Evolutionary conservation across 2,797 vertebrate genomes (phyloP).

Genomic region (Uromys caudimaculatus): DNA sequence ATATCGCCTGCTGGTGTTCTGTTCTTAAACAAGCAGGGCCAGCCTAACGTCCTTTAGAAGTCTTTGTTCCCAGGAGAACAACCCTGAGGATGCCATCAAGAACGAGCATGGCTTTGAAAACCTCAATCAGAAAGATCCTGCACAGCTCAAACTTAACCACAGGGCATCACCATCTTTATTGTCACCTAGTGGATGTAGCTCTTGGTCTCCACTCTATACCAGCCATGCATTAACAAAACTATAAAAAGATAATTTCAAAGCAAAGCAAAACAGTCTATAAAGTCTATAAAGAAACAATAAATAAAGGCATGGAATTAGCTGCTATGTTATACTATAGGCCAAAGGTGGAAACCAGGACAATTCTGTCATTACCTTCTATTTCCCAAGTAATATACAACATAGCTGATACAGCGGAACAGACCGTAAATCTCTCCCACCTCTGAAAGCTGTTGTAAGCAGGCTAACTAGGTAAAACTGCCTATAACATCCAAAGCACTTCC

Average conservation of each 20-base stretch:
- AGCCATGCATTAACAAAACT: conserved; percentile 22
- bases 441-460: not conserved
- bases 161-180: conserved; percentile 17
- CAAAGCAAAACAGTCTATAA: conserved; percentile 44
- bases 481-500: conserved; percentile 23
- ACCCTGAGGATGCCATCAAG: conserved; percentile 34
- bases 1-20: conserved; percentile 43
- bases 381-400: conserved; percentile 2
- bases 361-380: not conserved
- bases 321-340: not conserved
- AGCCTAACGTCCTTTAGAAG: conserved; percentile 29
- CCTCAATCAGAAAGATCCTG: not conserved
- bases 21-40: conserved; percentile 55
- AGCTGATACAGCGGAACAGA: not conserved
- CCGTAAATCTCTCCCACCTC: not conserved
- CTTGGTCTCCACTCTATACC: not conserved
- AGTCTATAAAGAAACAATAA: conserved; percentile 39
- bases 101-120: not conserved
- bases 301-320: conserved; percentile 25
- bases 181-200: not conserved
- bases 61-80: conserved; percentile 54
- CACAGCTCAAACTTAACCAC: conserved; percentile 34
- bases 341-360: conserved; percentile 2
- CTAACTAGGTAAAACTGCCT: conserved; percentile 36
- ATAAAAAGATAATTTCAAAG: conserved; percentile 41